Evolutionary conservation across 2,888 invertebrate genomes (phyloP).

Genomic region (Carpatolechia fugitivella): DNA sequence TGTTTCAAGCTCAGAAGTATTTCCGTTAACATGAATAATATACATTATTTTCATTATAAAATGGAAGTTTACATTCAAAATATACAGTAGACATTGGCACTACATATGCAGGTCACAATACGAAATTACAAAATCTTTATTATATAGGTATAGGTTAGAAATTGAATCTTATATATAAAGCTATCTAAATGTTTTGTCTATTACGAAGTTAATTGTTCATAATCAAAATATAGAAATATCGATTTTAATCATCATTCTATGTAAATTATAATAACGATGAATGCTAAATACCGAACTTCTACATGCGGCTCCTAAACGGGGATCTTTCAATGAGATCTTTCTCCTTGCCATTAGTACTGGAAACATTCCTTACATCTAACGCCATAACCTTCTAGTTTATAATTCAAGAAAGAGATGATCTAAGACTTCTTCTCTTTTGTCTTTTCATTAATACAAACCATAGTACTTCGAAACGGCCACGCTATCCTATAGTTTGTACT

Average conservation of each 20-base stretch:
- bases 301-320: not conserved
- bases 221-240: slow-evolving; percentile 22
- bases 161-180: slow-evolving; percentile 31
- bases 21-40: slow-evolving; percentile 23
- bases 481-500: no score
- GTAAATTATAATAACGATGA: no score
- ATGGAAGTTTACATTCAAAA: slow-evolving; percentile 52
- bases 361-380: no score
- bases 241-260: not conserved
- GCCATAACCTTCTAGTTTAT: not conserved
- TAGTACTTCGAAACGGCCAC: no score
- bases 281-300: not conserved
- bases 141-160: slow-evolving; percentile 29
- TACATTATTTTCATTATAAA: slow-evolving; percentile 42
- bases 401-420: not conserved
- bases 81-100: slow-evolving; percentile 67
- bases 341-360: no score
- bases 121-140: slow-evolving; percentile 61
- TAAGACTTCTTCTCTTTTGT: not conserved
- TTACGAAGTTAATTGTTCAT: slow-evolving; percentile 25
- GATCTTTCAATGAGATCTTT: not conserved
- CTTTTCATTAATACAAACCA: not conserved
- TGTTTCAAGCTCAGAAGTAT: not conserved
- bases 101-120: slow-evolving; percentile 71
- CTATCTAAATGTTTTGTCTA: slow-evolving; percentile 38